These are phyloP conservation scores for Syrmaticus mikado DNA, from an alignment of 2,113 vertebrate genomes.

Conservation along the genomic window DNA sequence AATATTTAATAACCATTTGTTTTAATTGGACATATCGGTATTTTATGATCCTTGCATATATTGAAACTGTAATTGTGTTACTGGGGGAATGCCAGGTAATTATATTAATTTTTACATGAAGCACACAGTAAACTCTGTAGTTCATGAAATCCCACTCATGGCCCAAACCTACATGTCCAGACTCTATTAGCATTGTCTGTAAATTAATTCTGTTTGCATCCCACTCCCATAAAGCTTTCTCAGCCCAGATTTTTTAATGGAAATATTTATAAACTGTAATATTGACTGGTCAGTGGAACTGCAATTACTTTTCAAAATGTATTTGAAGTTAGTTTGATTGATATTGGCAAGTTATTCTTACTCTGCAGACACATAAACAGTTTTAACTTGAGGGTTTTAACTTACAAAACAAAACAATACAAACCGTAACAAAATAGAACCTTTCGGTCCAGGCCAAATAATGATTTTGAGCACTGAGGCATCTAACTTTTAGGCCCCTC, in stretches of 20 bases:
- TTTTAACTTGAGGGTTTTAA: neutral
- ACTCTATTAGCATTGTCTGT: neutral
- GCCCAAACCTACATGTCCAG: rapidly evolving
- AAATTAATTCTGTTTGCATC: neutral
- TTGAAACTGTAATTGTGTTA: neutral
- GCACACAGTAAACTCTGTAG: neutral
- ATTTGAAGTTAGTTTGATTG: neutral
- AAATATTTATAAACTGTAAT: neutral
- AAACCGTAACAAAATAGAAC: neutral
- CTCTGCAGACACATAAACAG: neutral
- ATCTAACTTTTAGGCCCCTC: neutral
- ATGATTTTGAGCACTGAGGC: neutral
- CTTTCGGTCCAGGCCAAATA: neutral
- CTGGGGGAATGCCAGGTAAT: neutral
- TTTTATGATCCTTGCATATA: neutral
- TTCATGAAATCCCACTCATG: neutral
- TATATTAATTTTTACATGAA: neutral
- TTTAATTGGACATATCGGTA: neutral
- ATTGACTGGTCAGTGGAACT: neutral
- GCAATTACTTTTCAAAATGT: neutral
- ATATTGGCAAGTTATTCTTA: neutral
- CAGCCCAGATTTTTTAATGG: neutral
- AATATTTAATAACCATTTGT: neutral
- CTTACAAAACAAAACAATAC: neutral
- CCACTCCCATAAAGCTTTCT: neutral